Conservation (phyloP, 2,888 invertebrate species). For the Hyposoter didymator region DNA sequence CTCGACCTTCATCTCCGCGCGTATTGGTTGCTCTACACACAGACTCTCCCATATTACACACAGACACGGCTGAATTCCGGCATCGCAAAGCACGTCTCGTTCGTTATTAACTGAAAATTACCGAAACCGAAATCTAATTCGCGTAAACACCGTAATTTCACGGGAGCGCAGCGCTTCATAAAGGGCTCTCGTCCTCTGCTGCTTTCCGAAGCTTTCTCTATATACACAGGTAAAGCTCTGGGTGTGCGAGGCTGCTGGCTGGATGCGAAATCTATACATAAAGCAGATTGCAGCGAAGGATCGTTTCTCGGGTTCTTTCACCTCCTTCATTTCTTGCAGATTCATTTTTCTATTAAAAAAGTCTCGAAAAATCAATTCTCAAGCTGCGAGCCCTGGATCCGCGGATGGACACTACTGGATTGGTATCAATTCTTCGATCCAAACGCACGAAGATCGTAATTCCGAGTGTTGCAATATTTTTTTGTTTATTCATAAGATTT, state of each 20-base stretch:
- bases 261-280: background rate
- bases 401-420: background rate
- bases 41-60: background rate
- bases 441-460: background rate
- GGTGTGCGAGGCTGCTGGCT: background rate
- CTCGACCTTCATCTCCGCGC: conserved; percentile 11
- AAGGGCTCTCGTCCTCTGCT: background rate
- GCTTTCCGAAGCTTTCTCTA: conserved; percentile 2
- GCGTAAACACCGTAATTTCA: conserved; percentile 81
- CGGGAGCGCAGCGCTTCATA: conserved; percentile 49
- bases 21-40: conserved; percentile 54
- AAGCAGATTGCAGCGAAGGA: conserved; percentile 11
- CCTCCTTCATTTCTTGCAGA: conserved; percentile 14
- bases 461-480: background rate
- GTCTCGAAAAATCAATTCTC: background rate
- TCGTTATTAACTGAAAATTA: conserved; percentile 83
- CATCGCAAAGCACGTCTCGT: conserved; percentile 65
- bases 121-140: conserved; percentile 83
- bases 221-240: background rate
- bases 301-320: conserved; percentile 41
- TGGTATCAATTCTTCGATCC: background rate
- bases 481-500: background rate
- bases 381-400: background rate
- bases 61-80: conserved; percentile 18
- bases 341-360: background rate